These are phyloP conservation scores for Centropus bengalensis DNA, from an alignment of 2,113 vertebrate species.

Conservation along the genomic window DNA sequence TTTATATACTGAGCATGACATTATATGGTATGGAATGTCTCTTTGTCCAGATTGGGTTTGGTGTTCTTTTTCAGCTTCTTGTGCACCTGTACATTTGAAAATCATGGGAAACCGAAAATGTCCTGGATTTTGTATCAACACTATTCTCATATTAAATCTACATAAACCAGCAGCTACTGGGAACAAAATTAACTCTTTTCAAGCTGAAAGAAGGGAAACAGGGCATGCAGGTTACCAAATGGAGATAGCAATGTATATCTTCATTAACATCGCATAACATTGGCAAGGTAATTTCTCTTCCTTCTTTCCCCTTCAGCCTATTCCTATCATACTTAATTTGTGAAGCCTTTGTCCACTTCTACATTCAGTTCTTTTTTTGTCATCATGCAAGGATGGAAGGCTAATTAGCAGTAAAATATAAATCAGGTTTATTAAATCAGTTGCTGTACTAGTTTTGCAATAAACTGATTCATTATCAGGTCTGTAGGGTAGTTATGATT, in stretches of 20 bases:
- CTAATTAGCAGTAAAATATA: not conserved
- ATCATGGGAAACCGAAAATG: too few species aligned
- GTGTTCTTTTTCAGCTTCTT: too few species aligned
- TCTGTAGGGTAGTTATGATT: not conserved
- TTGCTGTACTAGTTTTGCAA: not conserved
- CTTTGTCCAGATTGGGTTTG: too few species aligned
- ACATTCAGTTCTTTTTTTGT: fast-evolving
- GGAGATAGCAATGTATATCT: not conserved
- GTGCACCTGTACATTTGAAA: too few species aligned
- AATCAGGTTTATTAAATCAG: not conserved
- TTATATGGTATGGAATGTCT: too few species aligned
- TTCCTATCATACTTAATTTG: not conserved
- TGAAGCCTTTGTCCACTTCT: not conserved
- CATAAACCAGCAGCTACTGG: too few species aligned
- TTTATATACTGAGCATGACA: too few species aligned
- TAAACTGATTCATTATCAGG: not conserved
- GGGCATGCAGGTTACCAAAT: not conserved
- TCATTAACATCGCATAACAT: not conserved
- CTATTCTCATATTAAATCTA: too few species aligned
- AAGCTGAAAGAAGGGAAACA: not conserved
- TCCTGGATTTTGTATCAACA: too few species aligned
- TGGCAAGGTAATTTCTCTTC: not conserved
- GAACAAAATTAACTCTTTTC: too few species aligned
- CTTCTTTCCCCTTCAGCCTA: not conserved
- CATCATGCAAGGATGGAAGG: not conserved